These are phyloP conservation scores for Plectrocnemia conspersa DNA, from an alignment of 1,140 invertebrate genomes.

Conservation along the genomic window DNA sequence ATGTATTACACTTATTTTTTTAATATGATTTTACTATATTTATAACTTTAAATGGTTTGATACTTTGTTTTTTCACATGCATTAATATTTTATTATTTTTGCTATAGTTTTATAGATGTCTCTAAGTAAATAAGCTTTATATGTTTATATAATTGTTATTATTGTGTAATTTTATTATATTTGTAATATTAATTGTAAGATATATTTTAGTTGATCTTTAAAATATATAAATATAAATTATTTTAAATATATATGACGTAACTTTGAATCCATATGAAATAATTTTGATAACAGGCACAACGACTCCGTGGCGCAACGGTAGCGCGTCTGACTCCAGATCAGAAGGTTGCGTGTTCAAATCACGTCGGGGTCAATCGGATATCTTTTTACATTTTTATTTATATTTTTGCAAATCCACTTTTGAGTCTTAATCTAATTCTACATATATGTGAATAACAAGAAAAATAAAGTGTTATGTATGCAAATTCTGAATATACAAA, in stretches of 20 bases:
- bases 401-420: too few species aligned
- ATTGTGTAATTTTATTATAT: slow-evolving; percentile 1
- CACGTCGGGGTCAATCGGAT: slow-evolving; percentile 82
- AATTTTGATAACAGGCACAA: background rate
- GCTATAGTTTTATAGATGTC: too few species aligned
- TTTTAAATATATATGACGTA: background rate
- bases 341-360: slow-evolving; percentile 99
- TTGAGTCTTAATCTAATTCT: too few species aligned
- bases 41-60: too few species aligned
- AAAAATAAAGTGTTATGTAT: too few species aligned
- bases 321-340: slow-evolving; percentile 98
- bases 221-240: background rate
- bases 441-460: too few species aligned
- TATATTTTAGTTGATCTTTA: background rate
- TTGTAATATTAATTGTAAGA: background rate
- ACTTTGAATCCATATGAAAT: background rate
- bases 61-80: too few species aligned
- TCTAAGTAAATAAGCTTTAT: background rate
- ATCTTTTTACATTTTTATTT: slow-evolving; percentile 12
- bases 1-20: too few species aligned
- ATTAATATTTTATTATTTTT: too few species aligned
- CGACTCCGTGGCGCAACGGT: slow-evolving; percentile 94
- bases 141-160: background rate
- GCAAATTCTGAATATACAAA: too few species aligned
- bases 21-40: too few species aligned